Evolutionary conservation across 2,113 vertebrate genomes (phyloP).

Genomic region (Etheostoma cragini): DNA sequence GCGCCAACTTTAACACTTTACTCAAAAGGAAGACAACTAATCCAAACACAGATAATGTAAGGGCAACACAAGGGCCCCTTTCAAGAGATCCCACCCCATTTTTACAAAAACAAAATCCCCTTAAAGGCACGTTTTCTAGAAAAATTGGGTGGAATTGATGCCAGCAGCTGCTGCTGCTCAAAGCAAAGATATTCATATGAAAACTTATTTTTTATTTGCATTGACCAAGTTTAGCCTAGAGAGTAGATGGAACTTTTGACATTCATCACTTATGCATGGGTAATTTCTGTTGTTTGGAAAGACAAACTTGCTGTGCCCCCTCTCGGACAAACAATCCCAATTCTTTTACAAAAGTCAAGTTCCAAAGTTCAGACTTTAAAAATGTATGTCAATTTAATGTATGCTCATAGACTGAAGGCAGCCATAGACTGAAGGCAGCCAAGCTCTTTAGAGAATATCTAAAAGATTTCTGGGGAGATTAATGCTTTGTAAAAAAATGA

Average conservation of each 20-base stretch:
- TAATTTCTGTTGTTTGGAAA: conserved; percentile 2
- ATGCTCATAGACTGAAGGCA: background rate
- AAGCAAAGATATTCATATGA: background rate
- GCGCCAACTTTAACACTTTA: conserved; percentile 54
- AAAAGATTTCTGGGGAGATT: conserved; percentile 9
- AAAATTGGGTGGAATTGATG: background rate
- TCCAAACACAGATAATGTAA: conserved; percentile 43
- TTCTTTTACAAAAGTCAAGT: conserved; percentile 18
- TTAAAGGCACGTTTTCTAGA: conserved; percentile 15
- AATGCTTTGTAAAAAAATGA: conserved; percentile 34
- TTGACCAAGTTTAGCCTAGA: background rate
- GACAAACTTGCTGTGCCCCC: background rate
- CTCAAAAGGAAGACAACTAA: conserved; percentile 44
- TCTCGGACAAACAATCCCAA: background rate
- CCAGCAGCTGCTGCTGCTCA: conserved; percentile 29
- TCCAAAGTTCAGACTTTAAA: conserved; percentile 33
- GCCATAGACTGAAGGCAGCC: background rate
- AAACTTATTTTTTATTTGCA: background rate
- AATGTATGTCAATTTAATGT: background rate
- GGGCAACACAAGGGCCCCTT: conserved; percentile 22
- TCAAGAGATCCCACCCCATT: conserved; percentile 13
- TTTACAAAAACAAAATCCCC: conserved; percentile 32
- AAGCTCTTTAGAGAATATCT: conserved; percentile 4
- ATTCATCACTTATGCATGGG: background rate
- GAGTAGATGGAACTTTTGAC: conserved; percentile 18